A percentile compares a stretch with the other conserved stretches of the same genome.
phyloP scores from a whole-genome alignment of 2,888 invertebrate species.

The Limnephilus rhombicus region DNA sequence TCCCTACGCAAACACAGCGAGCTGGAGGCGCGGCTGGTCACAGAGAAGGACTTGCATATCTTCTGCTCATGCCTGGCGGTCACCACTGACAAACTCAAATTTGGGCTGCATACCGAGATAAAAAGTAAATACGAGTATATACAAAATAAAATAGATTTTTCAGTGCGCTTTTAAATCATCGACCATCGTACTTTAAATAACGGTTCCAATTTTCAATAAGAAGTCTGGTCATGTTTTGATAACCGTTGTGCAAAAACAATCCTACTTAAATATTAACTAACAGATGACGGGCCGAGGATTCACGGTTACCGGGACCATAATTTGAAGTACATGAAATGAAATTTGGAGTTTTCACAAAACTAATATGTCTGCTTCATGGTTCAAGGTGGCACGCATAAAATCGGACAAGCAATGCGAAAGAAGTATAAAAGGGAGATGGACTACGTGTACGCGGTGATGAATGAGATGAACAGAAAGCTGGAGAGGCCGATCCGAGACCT shows the following conservation, averaged over 20 bases:
- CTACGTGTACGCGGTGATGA: conserved; percentile 94
- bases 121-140: conserved; percentile 77
- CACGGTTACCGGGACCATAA: too few species aligned
- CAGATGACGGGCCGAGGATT: too few species aligned
- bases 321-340: too few species aligned
- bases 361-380: conserved; percentile 24
- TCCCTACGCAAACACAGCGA: conserved; percentile 87
- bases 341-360: neutral
- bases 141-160: neutral
- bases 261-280: too few species aligned
- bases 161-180: too few species aligned
- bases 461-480: conserved; percentile 93
- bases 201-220: too few species aligned
- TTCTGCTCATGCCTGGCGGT: conserved; percentile 87
- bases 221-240: too few species aligned
- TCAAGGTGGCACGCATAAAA: conserved; percentile 85
- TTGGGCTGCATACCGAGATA: conserved; percentile 89
- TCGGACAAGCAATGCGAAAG: conserved; percentile 92
- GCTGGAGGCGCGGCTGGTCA: conserved; percentile 83
- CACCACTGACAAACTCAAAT: conserved; percentile 90
- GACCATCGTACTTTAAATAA: too few species aligned
- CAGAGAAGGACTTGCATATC: conserved; percentile 85
- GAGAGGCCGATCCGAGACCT: conserved; percentile 93
- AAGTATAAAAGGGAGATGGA: conserved; percentile 95
- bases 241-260: too few species aligned